phyloP scores from a whole-genome alignment of 2,888 invertebrate genomes.

The Rhabditophanes sp. region DNA sequence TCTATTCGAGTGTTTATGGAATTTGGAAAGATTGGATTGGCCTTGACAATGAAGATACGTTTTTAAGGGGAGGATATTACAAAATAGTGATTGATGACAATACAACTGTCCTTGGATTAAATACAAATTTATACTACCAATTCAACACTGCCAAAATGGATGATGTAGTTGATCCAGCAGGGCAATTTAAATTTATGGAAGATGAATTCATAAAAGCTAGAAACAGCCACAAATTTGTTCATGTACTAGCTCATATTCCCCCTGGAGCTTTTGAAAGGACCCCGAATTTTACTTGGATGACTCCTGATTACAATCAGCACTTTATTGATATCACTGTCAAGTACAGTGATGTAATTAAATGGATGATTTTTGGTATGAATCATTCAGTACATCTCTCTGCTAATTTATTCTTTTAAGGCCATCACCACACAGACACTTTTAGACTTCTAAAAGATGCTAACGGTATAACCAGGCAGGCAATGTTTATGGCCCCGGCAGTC shows the following conservation, averaged over 20 bases:
- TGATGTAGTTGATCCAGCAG: constrained; percentile 27
- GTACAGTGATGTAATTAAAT: constrained; percentile 44
- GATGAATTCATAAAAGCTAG: constrained; percentile 16
- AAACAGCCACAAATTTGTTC: constrained; percentile 15
- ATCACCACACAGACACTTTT: constrained; percentile 45
- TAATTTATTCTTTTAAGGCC: no score
- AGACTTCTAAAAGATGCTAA: constrained; percentile 17
- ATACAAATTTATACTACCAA: constrained; percentile 38
- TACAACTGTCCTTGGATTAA: constrained; percentile 26
- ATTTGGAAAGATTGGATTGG: constrained; percentile 27
- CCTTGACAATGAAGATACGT: constrained; percentile 20
- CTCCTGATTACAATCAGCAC: constrained; percentile 41
- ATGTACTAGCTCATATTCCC: constrained; percentile 37
- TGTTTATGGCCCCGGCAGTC: constrained; percentile 70
- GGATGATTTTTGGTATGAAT: constrained; percentile 44
- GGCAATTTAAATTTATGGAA: constrained; percentile 33
- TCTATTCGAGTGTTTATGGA: constrained; percentile 17
- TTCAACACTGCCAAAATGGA: constrained; percentile 21
- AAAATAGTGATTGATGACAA: constrained; percentile 12
- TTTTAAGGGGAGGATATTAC: constrained; percentile 36
- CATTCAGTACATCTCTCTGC: no score
- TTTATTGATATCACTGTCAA: constrained; percentile 39
- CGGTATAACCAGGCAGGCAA: constrained; percentile 64
- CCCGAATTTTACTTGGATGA: constrained; percentile 44
- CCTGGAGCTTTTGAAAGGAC: constrained; percentile 43